Evolutionary conservation across 2,797 vertebrate genomes (phyloP).

Genomic region (Hydrocynus forskahlii): DNA sequence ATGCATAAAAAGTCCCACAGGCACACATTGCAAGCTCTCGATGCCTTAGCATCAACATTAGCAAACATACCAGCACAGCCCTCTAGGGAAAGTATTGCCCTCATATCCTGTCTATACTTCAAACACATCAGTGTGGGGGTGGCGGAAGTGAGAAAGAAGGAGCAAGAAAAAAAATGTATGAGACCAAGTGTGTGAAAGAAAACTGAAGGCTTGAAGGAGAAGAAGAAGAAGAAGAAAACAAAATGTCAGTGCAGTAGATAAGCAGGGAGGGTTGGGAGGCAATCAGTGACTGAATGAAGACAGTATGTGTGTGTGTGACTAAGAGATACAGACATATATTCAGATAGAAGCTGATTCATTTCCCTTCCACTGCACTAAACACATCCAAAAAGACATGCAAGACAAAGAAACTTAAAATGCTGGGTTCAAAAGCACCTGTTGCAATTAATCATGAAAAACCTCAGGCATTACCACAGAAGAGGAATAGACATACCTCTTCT

Average conservation of each 20-base stretch:
- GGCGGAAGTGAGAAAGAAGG: slow-evolving; percentile 9
- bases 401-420: background rate
- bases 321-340: background rate
- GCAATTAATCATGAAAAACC: slow-evolving; percentile 17
- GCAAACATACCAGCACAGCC: slow-evolving; percentile 38
- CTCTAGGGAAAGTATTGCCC: slow-evolving; percentile 35
- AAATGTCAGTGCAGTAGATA: background rate
- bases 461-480: background rate
- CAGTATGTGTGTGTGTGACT: background rate
- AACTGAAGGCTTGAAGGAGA: background rate
- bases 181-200: slow-evolving; percentile 3
- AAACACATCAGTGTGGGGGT: slow-evolving; percentile 18
- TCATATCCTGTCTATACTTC: slow-evolving; percentile 32
- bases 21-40: slow-evolving; percentile 18
- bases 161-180: background rate
- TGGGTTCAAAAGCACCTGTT: slow-evolving; percentile 8
- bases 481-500: slow-evolving; percentile 51
- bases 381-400: slow-evolving; percentile 16
- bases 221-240: background rate
- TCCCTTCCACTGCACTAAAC: background rate
- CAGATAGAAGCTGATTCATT: background rate
- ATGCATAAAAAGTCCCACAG: slow-evolving; percentile 49
- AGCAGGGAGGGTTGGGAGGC: background rate
- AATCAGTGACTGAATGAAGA: background rate
- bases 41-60: slow-evolving; percentile 35